Base-by-base conservation (phyloP, 92 coral and sea anemone genomes). In the Palythoa grandis region DNA sequence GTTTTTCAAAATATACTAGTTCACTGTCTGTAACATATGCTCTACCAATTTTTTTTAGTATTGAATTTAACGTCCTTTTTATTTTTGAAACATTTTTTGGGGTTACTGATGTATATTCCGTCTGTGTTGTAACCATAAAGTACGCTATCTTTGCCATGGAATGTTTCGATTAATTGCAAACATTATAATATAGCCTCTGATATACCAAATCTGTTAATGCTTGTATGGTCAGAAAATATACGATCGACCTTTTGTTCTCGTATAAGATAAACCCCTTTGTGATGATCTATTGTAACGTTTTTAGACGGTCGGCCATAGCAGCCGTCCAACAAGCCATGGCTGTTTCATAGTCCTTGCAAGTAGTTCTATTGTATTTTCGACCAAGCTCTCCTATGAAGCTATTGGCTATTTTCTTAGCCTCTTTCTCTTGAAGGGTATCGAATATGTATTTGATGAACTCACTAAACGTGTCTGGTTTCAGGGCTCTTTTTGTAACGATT, bases 51-150 rank as follows among this genome's bases (percentile, higher is more conserved):
- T 22, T 19, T 20, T 20, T 19, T 66, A 22, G n/a, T n/a, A 7
- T 22, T 22, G 5, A 66, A 66, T 24, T 20, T 66, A 5, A 66
- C 71, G 7, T 72, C 58, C 6, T 72, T 40, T 7, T 72, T 72
- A 3, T 72, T 15, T 16, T 1, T 40, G 24, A 72, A 8, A 0
- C n/a, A n/a, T n/a, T n/a, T n/a, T 39, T 74, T 60, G 0, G 67
- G 83, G 63, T 74, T 86, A 17, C n/a, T 60, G 15, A 84, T 84
- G 52, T 24, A 86, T 0, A 88, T 85, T 0, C 89, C 91, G 16
- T 84, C 91, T 9, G 91, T 91, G 71, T 91, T 91, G n/a, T 38
- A 40, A 0, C 87, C 93, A 22, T 88, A 79, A 0, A 91, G 15
- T 0, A 72, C 74, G 20, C 88, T 79, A 8, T 82, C 47, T 22